Conservation (phyloP, 2,888 invertebrate species). For the Macrostomum cliftonense region DNA sequence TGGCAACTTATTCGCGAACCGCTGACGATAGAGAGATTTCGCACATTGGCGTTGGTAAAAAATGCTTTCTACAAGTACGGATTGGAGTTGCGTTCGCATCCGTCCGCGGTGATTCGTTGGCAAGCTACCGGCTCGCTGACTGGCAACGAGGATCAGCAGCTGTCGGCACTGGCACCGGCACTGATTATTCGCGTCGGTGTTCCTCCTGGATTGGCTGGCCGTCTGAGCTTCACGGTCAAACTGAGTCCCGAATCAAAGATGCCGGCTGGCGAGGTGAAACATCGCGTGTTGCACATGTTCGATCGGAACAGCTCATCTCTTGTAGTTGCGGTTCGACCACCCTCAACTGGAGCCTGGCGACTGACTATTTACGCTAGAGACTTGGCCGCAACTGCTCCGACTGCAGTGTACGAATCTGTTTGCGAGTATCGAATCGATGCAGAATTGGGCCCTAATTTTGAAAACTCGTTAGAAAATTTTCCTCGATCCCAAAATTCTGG, state of each 20-base stretch:
- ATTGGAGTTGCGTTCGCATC: constrained; percentile 33
- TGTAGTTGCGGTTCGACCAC: constrained; percentile 19
- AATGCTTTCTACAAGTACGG: constrained; percentile 37
- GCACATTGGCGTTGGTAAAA: constrained; percentile 37
- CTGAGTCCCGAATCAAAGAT: not conserved
- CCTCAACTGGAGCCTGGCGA: constrained; percentile 13
- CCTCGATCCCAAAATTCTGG: too few relatives aligned
- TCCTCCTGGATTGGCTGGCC: constrained; percentile 14
- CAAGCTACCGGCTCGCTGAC: too few relatives aligned
- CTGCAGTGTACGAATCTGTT: too few relatives aligned
- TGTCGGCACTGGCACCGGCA: too few relatives aligned
- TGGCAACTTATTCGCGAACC: constrained; percentile 35
- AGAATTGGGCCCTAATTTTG: too few relatives aligned
- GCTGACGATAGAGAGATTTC: constrained; percentile 28
- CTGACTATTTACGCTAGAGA: too few relatives aligned
- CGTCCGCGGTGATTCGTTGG: constrained; percentile 30
- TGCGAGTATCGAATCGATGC: too few relatives aligned
- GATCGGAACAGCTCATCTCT: constrained; percentile 22
- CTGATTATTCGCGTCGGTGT: too few relatives aligned
- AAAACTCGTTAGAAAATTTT: too few relatives aligned
- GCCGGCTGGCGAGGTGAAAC: constrained; percentile 5
- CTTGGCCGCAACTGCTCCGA: too few relatives aligned
- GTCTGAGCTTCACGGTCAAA: constrained; percentile 32
- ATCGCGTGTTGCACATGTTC: constrained; percentile 24
- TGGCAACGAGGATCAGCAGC: too few relatives aligned